phyloP scores from a whole-genome alignment of 1,140 invertebrate species.

The Vanessa atalanta region DNA sequence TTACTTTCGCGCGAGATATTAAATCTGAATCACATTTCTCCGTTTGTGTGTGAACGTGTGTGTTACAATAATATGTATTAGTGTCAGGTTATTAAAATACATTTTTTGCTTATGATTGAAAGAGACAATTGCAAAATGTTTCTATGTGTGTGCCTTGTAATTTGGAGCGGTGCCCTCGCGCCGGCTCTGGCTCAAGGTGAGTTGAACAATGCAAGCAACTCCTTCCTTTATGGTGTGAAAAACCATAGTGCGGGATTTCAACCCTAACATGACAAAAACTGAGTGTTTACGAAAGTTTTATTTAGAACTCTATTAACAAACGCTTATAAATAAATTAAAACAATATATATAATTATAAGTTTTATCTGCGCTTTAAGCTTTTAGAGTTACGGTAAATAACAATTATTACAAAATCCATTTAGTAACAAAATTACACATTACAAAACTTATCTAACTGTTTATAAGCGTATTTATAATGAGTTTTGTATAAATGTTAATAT shows the following conservation, averaged over 20 bases:
- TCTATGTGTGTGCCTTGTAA: conserved; percentile 64
- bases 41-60: conserved; percentile 51
- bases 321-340: too few species aligned
- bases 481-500: too few species aligned
- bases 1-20: conserved; percentile 65
- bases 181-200: conserved; percentile 72
- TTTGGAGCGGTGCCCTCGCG: conserved; percentile 68
- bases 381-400: too few species aligned
- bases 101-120: conserved; percentile 46
- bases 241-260: conserved; percentile 28
- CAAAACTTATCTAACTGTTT: too few species aligned
- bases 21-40: conserved; percentile 35
- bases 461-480: too few species aligned
- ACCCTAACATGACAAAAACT: conserved; percentile 13
- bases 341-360: too few species aligned
- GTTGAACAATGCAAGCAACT: conserved; percentile 63
- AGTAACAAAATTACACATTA: too few species aligned
- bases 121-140: conserved; percentile 70
- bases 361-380: too few species aligned
- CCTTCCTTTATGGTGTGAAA: conserved; percentile 55
- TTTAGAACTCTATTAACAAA: too few species aligned
- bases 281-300: neutral
- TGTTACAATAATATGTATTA: conserved; percentile 57
- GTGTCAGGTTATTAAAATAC: conserved; percentile 48
- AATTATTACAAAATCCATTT: too few species aligned